Evolutionary conservation across 2,888 invertebrate species (phyloP).

Genomic region (Pimpla rufipes): DNA sequence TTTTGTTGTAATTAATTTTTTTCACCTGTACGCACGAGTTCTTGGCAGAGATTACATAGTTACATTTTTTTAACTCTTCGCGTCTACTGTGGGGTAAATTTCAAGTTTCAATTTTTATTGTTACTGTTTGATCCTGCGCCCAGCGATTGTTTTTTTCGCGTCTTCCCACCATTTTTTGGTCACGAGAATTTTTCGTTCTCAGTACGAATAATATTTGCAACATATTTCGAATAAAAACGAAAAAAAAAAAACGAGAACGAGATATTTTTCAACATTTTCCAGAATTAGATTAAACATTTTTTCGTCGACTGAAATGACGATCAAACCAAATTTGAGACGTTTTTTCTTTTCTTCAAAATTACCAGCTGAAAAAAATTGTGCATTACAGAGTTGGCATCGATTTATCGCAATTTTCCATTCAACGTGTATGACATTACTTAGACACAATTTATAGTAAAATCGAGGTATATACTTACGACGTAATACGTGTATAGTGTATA

Average conservation of each 20-base stretch:
- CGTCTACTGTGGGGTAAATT: slow-evolving; percentile 8
- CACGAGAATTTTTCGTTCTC: slow-evolving; percentile 30
- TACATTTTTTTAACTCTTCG: neutral
- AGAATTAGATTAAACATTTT: too few species aligned
- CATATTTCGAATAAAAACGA: neutral
- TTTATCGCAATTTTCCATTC: slow-evolving; percentile 8
- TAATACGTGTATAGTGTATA: slow-evolving; percentile 47
- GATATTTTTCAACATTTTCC: neutral
- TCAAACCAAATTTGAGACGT: too few species aligned
- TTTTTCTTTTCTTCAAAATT: neutral
- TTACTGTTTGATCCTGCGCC: neutral
- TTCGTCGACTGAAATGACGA: too few species aligned
- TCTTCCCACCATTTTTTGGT: slow-evolving; percentile 33
- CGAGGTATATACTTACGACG: slow-evolving; percentile 43
- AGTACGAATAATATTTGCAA: slow-evolving; percentile 31
- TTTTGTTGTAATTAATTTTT: slow-evolving; percentile 30
- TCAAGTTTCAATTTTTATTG: neutral
- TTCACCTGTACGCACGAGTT: slow-evolving; percentile 11
- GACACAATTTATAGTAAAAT: slow-evolving; percentile 45
- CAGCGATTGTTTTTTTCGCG: neutral
- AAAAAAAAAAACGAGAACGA: slow-evolving; percentile 1
- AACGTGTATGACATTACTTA: slow-evolving; percentile 47
- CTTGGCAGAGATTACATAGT: slow-evolving; percentile 13
- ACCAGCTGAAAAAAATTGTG: slow-evolving; percentile 6
- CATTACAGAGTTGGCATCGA: slow-evolving; percentile 22